Evolutionary conservation across 1,140 invertebrate genomes (phyloP), one percentile per base, ranked within the genome.

Genomic region (Brachionus rubens): DNA sequence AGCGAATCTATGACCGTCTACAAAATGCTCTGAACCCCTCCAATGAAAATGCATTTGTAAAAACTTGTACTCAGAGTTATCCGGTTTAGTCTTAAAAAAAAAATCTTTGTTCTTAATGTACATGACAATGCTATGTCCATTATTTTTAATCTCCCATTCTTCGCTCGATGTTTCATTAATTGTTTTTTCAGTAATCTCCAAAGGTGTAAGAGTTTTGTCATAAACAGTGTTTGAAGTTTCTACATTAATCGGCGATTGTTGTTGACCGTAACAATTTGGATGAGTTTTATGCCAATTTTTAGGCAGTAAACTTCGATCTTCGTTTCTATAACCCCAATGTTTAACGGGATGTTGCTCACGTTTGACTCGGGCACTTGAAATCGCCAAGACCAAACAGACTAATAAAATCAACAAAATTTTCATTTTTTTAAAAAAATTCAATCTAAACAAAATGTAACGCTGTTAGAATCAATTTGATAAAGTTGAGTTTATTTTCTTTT

Each of bases 221-320:
- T 80, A 82, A 1, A 79, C 30, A n/a, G 82, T 80, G 16, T 79
- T 36, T 36, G 77, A 52, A 4, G 79, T 75, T 2, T 68, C 40
- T 7, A 83, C 80, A 77, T 83, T 78, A 12, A 83, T 81, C 0
- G 82, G 82, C 0, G 82, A 83, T 59, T 83, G 82, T 47, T 79
- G 40, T 36, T 76, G 56, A 6, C 82, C 82, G 4, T 79, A 77
- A 30, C 82, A 82, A 10, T 78, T 78, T 79, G 79, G 82, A 81
- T 82, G 43, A 79, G 52, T 2, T 78, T 21, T 14, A 80, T 79
- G 36, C 82, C 82, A 82, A 78, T 41, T 46, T 40, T 28, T 19
- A 16, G 67, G 43, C 24, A 72, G 30, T 21, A 77, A 48, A 19
- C 56, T 56, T 36, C 46, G 12, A 40, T 54, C 65, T 43, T 75